Evolutionary conservation across 2,888 invertebrate species (phyloP), one percentile per base, ranked within the genome.

Genomic region (Thymelicus acteon): DNA sequence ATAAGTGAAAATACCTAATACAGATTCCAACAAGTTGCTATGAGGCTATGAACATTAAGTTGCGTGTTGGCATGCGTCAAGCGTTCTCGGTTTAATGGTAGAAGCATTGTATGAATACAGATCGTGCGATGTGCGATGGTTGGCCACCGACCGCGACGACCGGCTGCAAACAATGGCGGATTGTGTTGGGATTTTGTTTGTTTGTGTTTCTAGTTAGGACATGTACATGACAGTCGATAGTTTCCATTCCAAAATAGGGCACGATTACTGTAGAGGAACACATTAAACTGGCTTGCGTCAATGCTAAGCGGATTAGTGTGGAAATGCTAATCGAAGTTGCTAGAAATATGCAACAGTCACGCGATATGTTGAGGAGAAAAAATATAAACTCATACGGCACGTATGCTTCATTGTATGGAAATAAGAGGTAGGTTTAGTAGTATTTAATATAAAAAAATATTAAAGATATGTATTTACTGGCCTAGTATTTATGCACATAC

Each of bases 91-190:
- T 75, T 78, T 75, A 76, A 83, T 84, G 81, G 78, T 72, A 71
- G 74, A 67, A 47, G 73, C 79, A 76, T 76, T 78, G 69, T 76
- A 75, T 82, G 86, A 87, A 88, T 89, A 80, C 80, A 76, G 71
- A 85, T 83, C 74, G 78, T 67, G 44, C 10, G 72, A 24, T 24
- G 49, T 6, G 19, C 72, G 65, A 73, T 75, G 80, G 79, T 77
- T 77, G 81, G 74, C 71, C 66, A 72, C 72, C 73, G 76, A n/a
- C n/a, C n/a, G n/a, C n/a, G n/a, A 72, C 73, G 76, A 75, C 77
- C 77, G 76, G 73, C 52, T 72, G 68, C 72, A 75, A 85, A 90
- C 90, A 89, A 89, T 85, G 75, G 83, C 78, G 73, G 74, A 78
- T 73, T 74, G 78, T 78, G 77, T 79, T 79, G 64, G 31, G 31